Base-by-base conservation (phyloP, 1,140 invertebrate genomes). In the Nephotettix cincticeps region DNA sequence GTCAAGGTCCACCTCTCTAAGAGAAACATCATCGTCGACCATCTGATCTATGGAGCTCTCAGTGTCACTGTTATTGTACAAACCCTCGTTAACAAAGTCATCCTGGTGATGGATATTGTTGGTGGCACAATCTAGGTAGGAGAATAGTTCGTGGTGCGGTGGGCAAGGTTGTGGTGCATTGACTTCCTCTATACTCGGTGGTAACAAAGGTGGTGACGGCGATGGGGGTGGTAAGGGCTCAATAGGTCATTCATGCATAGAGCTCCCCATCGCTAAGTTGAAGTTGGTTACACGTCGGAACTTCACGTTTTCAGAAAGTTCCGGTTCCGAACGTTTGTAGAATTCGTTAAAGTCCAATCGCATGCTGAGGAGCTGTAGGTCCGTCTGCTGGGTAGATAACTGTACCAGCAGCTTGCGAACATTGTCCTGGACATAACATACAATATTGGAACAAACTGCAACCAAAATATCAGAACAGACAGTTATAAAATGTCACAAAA, bases 331-430 rank as follows among this genome's bases (percentile, higher is more conserved):
- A 47, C 88, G 87, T 76, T 94, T 93, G 79, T 95, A 96, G 80
- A 93, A 93, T 77, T 94, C 93, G 80, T 95, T 96, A 78, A 95
- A 96, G 81, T 97, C 95, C 27, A 98, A 84, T 28, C 95, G 87
- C 74, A 94, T 94, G 71, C 94, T 94, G 27, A 98, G 86, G 64
- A 94, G 90, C 78, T 95, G 91, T 4, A 98, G 83, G 32, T 91
- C 86, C 77, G 94, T 91, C 71, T 86, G 82, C 69, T 92, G 90
- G 9, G 87, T 84, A 1, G 90, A 89, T 23, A 95, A 82, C 83
- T 90, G 91, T n/a, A 93, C 78, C n/a, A 94, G 84, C 75, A 95
- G 89, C 69, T 90, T 89, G 69, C 91, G 89, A 9, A 93, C 90
- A 77, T 90, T 87, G 74, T 91, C 89, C 86, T 92, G 84, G 13